phyloP scores from a whole-genome alignment of 2,888 invertebrate species.

The Luffia ferchaultella region DNA sequence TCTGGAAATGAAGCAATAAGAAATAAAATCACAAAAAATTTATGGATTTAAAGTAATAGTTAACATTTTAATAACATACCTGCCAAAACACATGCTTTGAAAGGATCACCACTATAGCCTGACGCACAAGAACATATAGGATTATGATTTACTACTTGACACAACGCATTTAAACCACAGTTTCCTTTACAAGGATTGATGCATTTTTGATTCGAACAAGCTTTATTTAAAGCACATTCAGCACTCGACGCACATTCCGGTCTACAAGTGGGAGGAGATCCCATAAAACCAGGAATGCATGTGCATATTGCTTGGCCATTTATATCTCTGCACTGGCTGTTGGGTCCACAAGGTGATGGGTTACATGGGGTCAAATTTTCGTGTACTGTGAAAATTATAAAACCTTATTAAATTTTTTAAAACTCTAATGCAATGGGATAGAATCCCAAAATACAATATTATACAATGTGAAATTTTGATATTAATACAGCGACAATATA shows the following conservation, averaged over 20 bases:
- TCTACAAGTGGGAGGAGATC: conserved; percentile 76
- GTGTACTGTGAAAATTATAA: conserved; percentile 13
- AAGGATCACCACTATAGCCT: conserved; percentile 77
- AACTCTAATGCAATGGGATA: neutral
- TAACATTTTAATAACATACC: conserved; percentile 44
- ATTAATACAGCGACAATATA: too few species aligned
- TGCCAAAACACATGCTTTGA: conserved; percentile 69
- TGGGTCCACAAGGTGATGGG: conserved; percentile 77
- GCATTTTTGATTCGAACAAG: conserved; percentile 77
- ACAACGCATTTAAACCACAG: conserved; percentile 75
- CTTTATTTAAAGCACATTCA: conserved; percentile 72
- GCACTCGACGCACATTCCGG: conserved; percentile 76
- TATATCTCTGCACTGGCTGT: conserved; percentile 72
- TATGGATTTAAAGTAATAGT: neutral
- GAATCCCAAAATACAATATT: neutral
- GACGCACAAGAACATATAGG: conserved; percentile 74
- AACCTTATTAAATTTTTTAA: neutral
- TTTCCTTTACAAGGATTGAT: conserved; percentile 76
- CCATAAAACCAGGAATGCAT: conserved; percentile 71
- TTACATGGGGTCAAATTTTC: conserved; percentile 68
- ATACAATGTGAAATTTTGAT: too few species aligned
- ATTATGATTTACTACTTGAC: conserved; percentile 78
- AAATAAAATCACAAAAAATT: neutral
- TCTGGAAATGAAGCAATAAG: conserved; percentile 28
- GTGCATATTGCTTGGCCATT: conserved; percentile 76